phyloP scores from a whole-genome alignment of 2,888 invertebrate species.

The Lissocephala sabroskyi region DNA sequence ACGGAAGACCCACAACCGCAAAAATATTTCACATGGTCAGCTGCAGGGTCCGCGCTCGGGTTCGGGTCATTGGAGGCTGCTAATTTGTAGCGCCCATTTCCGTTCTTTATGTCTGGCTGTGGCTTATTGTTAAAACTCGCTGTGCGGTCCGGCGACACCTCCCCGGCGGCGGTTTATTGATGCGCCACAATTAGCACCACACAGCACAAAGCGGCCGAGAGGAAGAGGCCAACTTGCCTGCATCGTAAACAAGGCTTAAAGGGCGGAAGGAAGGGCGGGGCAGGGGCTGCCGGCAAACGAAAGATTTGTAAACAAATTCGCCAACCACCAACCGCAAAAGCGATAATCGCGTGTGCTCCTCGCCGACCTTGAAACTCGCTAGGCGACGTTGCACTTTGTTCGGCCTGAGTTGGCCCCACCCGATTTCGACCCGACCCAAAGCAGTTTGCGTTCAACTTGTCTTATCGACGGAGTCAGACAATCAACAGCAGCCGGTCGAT shows the following conservation, averaged over 20 bases:
- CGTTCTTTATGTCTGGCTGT: conserved; percentile 32
- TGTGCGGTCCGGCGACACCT: conserved; percentile 41
- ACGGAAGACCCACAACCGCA: conserved; percentile 31
- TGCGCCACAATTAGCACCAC: conserved; percentile 57
- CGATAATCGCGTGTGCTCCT: conserved; percentile 1
- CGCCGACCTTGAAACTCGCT: conserved; percentile 50
- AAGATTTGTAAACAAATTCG: conserved; percentile 36
- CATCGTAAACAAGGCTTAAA: conserved; percentile 56
- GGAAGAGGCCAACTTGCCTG: background rate
- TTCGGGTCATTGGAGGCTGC: no score
- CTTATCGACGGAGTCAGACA: no score
- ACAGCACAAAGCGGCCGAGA: conserved; percentile 12
- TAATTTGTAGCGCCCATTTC: conserved; percentile 63
- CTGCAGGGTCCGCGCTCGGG: no score
- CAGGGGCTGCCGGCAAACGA: no score
- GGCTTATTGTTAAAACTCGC: conserved; percentile 2
- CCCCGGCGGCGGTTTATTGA: conserved; percentile 35
- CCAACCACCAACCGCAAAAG: conserved; percentile 42
- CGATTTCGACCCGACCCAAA: conserved; percentile 16
- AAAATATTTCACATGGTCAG: conserved; percentile 33
- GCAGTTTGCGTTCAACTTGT: no score
- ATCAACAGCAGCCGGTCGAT: no score
- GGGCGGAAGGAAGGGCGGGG: conserved; percentile 11
- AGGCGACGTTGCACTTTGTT: no score
- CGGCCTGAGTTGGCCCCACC: conserved; percentile 13